A percentile compares a stretch with the other conserved stretches of the same genome.
Conservation (phyloP, 2,113 vertebrate species). For the Garra rufa region DNA sequence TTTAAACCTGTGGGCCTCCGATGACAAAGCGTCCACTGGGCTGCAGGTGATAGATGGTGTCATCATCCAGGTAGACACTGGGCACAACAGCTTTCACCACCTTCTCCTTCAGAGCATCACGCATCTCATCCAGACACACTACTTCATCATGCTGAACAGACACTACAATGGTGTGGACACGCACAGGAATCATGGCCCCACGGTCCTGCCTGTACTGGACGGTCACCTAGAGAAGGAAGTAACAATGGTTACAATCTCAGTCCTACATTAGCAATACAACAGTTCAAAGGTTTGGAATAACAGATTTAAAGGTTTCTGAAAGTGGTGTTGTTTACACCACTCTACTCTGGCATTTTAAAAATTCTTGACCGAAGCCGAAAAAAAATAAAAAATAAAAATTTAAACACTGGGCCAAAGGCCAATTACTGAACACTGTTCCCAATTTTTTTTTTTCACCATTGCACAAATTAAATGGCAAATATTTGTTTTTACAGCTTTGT, state of each 20-base stretch:
- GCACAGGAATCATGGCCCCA: slow-evolving; percentile 88
- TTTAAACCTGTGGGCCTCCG: slow-evolving; percentile 89
- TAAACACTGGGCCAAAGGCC: no score
- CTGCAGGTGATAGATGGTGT: slow-evolving; percentile 94
- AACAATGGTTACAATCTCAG: background rate
- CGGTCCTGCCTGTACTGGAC: slow-evolving; percentile 94
- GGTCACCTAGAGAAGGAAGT: slow-evolving; percentile 77
- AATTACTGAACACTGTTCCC: no score
- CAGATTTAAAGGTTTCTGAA: background rate
- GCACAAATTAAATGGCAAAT: no score
- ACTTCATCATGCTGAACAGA: slow-evolving; percentile 93
- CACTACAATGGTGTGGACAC: slow-evolving; percentile 93
- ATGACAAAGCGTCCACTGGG: slow-evolving; percentile 97
- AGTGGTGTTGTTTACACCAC: no score
- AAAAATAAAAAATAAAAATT: no score
- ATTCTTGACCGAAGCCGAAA: no score
- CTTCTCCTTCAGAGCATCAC: slow-evolving; percentile 86
- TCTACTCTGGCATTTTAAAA: no score
- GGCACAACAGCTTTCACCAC: slow-evolving; percentile 91
- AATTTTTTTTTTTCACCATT: no score
- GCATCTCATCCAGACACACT: slow-evolving; percentile 90
- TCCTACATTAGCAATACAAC: background rate
- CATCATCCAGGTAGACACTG: slow-evolving; percentile 83
- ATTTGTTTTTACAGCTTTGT: no score
- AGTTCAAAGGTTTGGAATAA: background rate